Evolutionary conservation across 2,797 vertebrate genomes (phyloP).

Genomic region (Argentina silus): DNA sequence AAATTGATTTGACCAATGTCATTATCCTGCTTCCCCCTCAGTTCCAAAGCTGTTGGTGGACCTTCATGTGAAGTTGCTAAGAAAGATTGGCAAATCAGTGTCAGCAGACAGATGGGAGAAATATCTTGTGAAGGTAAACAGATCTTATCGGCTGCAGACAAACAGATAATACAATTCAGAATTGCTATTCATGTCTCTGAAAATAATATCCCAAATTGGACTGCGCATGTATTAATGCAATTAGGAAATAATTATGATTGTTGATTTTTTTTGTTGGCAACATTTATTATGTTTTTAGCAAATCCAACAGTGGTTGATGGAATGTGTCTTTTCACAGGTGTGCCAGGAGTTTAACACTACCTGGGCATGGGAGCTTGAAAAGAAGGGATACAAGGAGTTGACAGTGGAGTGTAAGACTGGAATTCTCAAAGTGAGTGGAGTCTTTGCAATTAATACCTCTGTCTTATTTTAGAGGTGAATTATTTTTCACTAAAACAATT

Average conservation of each 20-base stretch:
- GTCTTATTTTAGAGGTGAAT: no score
- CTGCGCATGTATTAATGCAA: no score
- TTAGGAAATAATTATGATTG: no score
- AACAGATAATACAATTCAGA: no score
- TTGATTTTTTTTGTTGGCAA: no score
- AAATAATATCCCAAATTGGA: no score
- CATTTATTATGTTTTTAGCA: no score
- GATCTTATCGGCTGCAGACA: neutral
- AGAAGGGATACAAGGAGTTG: conserved; percentile 94
- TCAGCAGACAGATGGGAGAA: conserved; percentile 98
- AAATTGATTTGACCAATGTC: neutral
- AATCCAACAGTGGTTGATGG: neutral
- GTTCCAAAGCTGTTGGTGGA: conserved; percentile 95
- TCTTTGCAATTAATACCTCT: neutral
- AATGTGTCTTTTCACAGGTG: conserved; percentile 75
- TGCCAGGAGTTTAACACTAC: conserved; percentile 96
- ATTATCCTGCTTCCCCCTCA: conserved; percentile 52
- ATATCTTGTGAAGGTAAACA: conserved; percentile 90
- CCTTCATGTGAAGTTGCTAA: conserved; percentile 96
- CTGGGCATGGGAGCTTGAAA: conserved; percentile 98
- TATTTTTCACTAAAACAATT: neutral
- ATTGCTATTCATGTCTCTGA: no score
- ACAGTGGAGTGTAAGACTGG: conserved; percentile 91
- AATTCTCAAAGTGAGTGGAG: conserved; percentile 88
- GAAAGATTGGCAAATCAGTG: conserved; percentile 98